Evolutionary conservation across 2,888 invertebrate genomes (phyloP), one percentile per base, ranked within the genome.

Genomic region (Choristoneura rosaceana): DNA sequence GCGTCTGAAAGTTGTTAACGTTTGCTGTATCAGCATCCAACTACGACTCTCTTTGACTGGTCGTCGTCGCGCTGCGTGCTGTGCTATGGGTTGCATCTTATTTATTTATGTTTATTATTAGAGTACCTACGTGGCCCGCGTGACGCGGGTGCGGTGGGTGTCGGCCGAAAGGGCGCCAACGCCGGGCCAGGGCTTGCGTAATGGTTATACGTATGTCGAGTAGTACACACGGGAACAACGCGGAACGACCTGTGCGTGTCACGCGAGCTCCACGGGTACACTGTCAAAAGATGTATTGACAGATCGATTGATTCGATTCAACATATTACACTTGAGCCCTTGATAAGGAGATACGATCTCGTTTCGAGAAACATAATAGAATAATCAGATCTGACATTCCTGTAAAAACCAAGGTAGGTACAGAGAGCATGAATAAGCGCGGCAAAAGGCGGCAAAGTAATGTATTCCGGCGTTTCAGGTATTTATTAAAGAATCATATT

Each of bases 201-300:
- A 87, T 64, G 45, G 15, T 60, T 69, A 69, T 73, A 64, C 68
- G 71, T 74, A 34, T 47, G 75, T 25, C 25, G 74, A 77, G 81
- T 87, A 85, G 85, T 86, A 86, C 84, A 84, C 81, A 85, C 83
- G 84, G 82, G 82, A 83, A 80, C 83, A 83, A 86, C 86, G 86
- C 85, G 85, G 85, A 84, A 85, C 82, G 80, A 77, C 75, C 77
- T 63, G 69, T 75, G 76, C 76, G 45, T 62, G 69, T 69, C 71
- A 73, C 71, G 62, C 52, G 62, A 34, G 7, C 17, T 50, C 58
- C 45, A 47, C 50, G 38, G 38, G 38, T 50, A 62, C 47, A 59
- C 68, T 68, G 59, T 68, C 71, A 73, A 67, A 62, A 61, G 55
- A 63, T 47, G 47, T 38, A 50, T 63, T 66, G 58, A 58, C 66